A percentile compares a stretch with the other conserved stretches of the same genome.
Evolutionary conservation across 1,140 invertebrate genomes (phyloP).

Genomic region (Xylocopa sonorina): DNA sequence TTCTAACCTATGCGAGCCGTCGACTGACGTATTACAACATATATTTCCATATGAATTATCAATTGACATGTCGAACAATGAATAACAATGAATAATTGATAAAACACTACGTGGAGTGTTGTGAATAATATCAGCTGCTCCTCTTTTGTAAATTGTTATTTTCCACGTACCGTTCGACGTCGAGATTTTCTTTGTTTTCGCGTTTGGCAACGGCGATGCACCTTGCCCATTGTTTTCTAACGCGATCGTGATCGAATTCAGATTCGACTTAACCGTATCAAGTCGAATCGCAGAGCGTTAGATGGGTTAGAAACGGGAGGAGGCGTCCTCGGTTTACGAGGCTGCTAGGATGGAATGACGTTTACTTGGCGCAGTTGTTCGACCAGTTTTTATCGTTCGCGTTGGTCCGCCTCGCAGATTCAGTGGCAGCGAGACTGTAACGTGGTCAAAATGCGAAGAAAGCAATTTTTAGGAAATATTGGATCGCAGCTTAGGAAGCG

Average conservation of each 20-base stretch:
- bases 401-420: conserved; percentile 35
- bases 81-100: background rate
- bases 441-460: background rate
- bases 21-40: background rate
- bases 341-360: conserved; percentile 48
- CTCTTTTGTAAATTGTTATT: background rate
- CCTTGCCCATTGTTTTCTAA: too few species aligned
- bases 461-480: conserved; percentile 14
- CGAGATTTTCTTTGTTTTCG: too few species aligned
- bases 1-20: conserved; percentile 14
- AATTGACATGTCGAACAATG: background rate
- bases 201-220: too few species aligned
- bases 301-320: conserved; percentile 25
- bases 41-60: background rate
- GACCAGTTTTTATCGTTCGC: conserved; percentile 47
- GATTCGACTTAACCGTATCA: too few species aligned
- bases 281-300: conserved; percentile 21
- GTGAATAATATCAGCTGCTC: background rate
- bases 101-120: background rate
- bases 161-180: too few species aligned
- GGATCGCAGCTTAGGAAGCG: too few species aligned
- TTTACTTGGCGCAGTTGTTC: conserved; percentile 45
- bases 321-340: conserved; percentile 49
- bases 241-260: too few species aligned
- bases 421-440: conserved; percentile 2